Base-by-base conservation (phyloP, 2,888 invertebrate species). In the Latheticus oryzae region DNA sequence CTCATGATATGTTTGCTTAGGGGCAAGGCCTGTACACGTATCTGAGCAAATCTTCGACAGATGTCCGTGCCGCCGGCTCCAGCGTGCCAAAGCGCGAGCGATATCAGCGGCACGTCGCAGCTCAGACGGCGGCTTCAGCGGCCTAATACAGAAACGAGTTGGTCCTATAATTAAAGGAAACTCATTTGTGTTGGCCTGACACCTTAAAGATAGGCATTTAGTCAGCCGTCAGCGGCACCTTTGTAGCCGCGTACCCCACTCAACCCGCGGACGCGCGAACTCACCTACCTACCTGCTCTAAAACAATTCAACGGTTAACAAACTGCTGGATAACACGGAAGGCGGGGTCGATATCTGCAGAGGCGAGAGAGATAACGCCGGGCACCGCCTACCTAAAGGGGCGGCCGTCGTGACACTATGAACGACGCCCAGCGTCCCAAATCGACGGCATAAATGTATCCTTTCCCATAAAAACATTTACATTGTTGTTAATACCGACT, bases 171-270 rank as follows among this genome's bases (percentile, higher is more conserved):
- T 78, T 78, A 78, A 78, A 76, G 78, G 74, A 78, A 78, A 78
- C 78, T 78, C 78, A 78, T 78, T 78, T 78, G 78, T 76, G 78
- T 72, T 76, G 74, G 75, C 74, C 77, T 78, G 78, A 78, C 78
- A 78, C 78, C 76, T 78, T 78, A 78, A 78, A 78, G 78, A 78
- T 78, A 77, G 78, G 78, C 78, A 78, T 78, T 78, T 78, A 78
- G 78, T 78, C 78, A 78, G 78, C 76, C 78, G 78, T 78, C 77
- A 78, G 78, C 78, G 78, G 78, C 76, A 74, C 74, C 78, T 78
- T 78, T 78, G 76, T 75, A 69, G 67, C 68, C 73, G 65, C 66
- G 68, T 69, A 72, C 73, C 70, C 68, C 63, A 77, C 76, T 69
- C 68, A 61, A 71, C 70, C 74, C 74, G 76, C 76, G 76, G 77